Conservation (phyloP, 2,113 vertebrate species). For the Caranx melampygus region DNA sequence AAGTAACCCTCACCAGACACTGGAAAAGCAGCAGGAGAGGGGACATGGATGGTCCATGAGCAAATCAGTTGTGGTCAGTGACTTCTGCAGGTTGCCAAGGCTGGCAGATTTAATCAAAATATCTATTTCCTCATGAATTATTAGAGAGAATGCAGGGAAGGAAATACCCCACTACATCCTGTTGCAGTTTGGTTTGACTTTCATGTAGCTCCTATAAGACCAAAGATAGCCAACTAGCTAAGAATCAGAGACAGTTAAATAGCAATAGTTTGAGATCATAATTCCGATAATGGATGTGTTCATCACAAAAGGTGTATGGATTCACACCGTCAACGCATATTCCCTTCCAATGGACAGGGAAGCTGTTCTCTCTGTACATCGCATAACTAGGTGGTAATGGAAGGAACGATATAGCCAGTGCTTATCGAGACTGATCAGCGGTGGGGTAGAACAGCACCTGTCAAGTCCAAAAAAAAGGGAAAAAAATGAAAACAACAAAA, state of each 20-base stretch:
- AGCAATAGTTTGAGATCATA: conserved; percentile 23
- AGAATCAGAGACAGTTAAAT: conserved; percentile 12
- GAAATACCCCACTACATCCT: conserved; percentile 16
- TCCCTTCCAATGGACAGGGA: conserved; percentile 27
- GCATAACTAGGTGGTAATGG: conserved; percentile 32
- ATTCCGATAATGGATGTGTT: conserved; percentile 30
- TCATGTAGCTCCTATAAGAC: neutral
- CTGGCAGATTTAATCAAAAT: conserved; percentile 27
- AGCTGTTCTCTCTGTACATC: conserved; percentile 5
- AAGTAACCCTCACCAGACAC: neutral
- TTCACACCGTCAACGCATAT: conserved; percentile 35
- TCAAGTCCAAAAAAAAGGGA: conserved; percentile 36
- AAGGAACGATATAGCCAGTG: conserved; percentile 28
- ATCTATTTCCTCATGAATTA: conserved; percentile 5
- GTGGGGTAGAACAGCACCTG: conserved; percentile 52
- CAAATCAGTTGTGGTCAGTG: conserved; percentile 9
- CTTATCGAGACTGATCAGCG: conserved; percentile 56
- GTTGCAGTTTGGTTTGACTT: neutral
- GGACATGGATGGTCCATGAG: conserved; percentile 2
- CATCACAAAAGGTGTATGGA: conserved; percentile 37
- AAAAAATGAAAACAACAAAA: conserved; percentile 43
- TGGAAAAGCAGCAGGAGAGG: neutral
- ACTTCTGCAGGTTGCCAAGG: conserved; percentile 2
- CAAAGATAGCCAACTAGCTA: conserved; percentile 5
- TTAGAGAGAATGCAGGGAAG: neutral